Evolutionary conservation across 2,888 invertebrate species (phyloP).

Genomic region (Tipula lateralis): DNA sequence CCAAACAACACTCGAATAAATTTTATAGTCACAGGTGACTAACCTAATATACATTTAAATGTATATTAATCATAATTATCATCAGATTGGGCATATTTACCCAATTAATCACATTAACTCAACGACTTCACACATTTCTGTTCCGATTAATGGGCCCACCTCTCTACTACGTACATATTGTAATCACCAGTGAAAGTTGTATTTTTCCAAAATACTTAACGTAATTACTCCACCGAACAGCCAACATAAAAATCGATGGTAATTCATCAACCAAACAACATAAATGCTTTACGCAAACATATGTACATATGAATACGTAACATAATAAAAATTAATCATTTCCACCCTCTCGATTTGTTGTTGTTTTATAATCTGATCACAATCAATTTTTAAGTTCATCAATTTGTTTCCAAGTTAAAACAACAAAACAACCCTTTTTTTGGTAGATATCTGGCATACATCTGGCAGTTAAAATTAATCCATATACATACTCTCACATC

Average conservation of each 20-base stretch:
- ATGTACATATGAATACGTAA: not conserved
- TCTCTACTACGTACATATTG: no score
- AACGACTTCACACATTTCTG: no score
- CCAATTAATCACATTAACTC: no score
- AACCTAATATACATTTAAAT: no score
- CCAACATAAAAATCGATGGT: not conserved
- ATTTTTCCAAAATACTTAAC: not conserved
- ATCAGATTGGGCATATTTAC: no score
- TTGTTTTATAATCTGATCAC: not conserved
- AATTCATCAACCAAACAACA: not conserved
- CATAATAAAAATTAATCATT: not conserved
- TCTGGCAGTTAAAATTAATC: not conserved
- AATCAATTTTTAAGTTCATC: slow-evolving; percentile 6
- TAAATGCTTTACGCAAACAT: not conserved
- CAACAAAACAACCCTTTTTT: not conserved
- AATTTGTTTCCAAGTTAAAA: not conserved
- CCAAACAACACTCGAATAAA: no score
- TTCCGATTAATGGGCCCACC: no score
- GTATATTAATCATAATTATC: no score
- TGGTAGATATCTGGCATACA: not conserved
- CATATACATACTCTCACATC: not conserved
- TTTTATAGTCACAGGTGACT: no score
- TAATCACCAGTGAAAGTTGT: no score
- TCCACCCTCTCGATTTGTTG: not conserved
- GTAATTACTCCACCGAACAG: not conserved